phyloP scores from a whole-genome alignment of 2,888 invertebrate genomes.

The Monopis laevigella region DNA sequence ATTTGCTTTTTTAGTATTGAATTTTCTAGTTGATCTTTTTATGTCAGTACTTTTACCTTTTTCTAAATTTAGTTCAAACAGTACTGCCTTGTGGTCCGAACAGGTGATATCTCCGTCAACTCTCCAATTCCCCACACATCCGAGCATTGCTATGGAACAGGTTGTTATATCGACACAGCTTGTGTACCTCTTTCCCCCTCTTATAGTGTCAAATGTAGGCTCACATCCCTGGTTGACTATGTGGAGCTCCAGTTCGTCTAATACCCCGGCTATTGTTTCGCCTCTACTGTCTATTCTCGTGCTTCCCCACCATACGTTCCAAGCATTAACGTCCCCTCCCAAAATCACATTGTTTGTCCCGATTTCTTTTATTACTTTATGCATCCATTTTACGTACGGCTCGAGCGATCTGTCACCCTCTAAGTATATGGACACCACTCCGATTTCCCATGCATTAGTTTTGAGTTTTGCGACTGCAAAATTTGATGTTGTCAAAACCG shows the following conservation, averaged over 20 bases:
- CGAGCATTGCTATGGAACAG: not conserved
- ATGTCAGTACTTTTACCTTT: not conserved
- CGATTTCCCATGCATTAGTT: too few species aligned
- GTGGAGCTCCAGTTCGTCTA: not conserved
- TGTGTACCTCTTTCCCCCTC: not conserved
- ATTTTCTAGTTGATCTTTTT: not conserved
- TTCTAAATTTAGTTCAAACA: not conserved
- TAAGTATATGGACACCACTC: not conserved
- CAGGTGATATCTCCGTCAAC: not conserved
- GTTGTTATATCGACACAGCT: not conserved
- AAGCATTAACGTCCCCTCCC: constrained; percentile 6
- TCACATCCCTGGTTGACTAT: not conserved
- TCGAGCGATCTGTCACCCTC: not conserved
- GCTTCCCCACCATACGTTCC: constrained; percentile 7
- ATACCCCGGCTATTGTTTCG: not conserved
- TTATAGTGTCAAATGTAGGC: not conserved
- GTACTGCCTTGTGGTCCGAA: not conserved
- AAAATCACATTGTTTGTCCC: not conserved
- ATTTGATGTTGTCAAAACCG: too few species aligned
- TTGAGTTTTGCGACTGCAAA: too few species aligned
- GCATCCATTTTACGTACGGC: not conserved
- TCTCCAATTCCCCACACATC: not conserved
- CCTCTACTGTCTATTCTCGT: not conserved
- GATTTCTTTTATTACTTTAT: not conserved
- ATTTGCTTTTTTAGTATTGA: not conserved